phyloP scores from a whole-genome alignment of 23 tunicate genomes.

The Halocynthia aurantium region DNA sequence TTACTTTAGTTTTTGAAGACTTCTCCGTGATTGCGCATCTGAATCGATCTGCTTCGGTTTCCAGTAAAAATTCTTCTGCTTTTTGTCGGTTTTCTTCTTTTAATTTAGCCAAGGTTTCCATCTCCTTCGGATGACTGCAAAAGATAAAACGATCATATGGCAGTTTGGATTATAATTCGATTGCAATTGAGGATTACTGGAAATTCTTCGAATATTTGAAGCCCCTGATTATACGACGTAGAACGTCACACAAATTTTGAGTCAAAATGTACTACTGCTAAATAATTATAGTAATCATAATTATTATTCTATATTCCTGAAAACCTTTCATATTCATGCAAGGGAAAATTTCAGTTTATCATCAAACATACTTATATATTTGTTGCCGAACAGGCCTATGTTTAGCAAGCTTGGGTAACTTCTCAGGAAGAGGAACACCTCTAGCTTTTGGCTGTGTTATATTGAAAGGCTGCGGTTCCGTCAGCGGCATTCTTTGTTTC shows the following conservation, averaged over 20 bases:
- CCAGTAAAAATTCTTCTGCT: slow-evolving; percentile 53
- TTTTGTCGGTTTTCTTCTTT: slow-evolving; percentile 47
- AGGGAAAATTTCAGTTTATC: background rate
- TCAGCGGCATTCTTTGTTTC: slow-evolving; percentile 25
- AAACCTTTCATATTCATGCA: background rate
- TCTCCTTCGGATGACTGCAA: slow-evolving; percentile 68
- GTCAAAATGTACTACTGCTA: background rate
- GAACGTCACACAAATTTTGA: background rate
- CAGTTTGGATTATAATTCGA: background rate
- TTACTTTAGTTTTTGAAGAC: slow-evolving; percentile 55
- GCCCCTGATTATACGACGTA: background rate
- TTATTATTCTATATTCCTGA: no score
- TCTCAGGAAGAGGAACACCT: slow-evolving; percentile 75
- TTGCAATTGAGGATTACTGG: background rate
- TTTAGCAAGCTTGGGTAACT: slow-evolving; percentile 41
- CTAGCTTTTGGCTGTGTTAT: slow-evolving; percentile 73
- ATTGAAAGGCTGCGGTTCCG: slow-evolving; percentile 52
- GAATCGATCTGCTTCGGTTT: slow-evolving; percentile 70
- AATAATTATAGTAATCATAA: no score
- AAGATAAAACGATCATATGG: background rate
- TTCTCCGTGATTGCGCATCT: slow-evolving; percentile 61
- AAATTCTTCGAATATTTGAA: background rate
- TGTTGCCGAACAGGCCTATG: slow-evolving; percentile 58
- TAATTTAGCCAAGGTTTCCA: slow-evolving; percentile 9
- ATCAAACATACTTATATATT: slow-evolving; percentile 30